These are phyloP conservation scores for Chironomus tentans DNA, from an alignment of 2,888 invertebrate species.

Conservation along the genomic window DNA sequence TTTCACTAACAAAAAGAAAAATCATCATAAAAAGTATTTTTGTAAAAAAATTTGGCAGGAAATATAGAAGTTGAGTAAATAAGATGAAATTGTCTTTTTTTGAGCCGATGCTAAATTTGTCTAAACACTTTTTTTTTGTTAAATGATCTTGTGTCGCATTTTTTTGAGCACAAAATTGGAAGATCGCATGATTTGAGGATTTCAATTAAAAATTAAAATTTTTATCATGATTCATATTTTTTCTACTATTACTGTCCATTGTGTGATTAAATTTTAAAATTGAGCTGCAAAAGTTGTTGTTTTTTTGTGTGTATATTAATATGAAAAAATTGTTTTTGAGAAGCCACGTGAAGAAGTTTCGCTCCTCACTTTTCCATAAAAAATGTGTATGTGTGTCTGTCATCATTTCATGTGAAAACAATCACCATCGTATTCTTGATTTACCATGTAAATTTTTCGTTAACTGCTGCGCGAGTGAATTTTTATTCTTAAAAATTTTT, in stretches of 20 bases:
- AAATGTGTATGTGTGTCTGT: background rate
- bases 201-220: background rate
- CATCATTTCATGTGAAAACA: background rate
- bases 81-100: background rate
- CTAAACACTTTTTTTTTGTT: background rate
- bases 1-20: no score
- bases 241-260: no score
- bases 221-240: no score
- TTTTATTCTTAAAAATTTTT: background rate
- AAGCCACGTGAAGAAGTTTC: background rate
- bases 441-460: background rate
- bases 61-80: background rate
- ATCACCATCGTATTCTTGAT: no score
- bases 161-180: background rate
- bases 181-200: background rate
- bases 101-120: background rate
- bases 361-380: background rate
- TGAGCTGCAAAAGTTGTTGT: background rate
- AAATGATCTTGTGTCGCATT: background rate
- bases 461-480: background rate
- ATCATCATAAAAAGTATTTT: background rate
- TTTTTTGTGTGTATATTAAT: background rate
- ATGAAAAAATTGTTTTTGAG: background rate
- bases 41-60: background rate
- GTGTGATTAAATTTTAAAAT: background rate